Percentiles rank a stretch among this genome's conserved stretches.
Conservation (phyloP, 2,113 vertebrate genomes). For the Anhinga rufa region DNA sequence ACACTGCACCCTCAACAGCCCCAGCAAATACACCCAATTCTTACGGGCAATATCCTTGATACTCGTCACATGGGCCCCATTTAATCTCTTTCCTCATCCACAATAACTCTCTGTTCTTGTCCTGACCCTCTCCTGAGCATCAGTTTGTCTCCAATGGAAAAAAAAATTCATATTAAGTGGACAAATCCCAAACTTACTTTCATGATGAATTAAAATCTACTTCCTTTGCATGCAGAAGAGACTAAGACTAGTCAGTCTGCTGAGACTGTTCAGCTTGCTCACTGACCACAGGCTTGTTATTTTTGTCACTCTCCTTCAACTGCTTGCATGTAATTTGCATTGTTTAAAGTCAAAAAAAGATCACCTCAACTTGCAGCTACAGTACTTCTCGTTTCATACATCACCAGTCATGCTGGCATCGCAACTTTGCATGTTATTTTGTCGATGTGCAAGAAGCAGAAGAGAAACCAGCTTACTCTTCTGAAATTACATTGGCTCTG, state of each 20-base stretch:
- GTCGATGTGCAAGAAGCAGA: not conserved
- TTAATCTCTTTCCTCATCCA: not conserved
- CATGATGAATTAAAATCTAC: not conserved
- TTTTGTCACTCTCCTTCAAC: not conserved
- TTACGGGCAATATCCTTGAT: not conserved
- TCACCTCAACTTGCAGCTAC: not conserved
- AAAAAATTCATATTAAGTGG: not conserved
- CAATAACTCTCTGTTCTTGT: not conserved
- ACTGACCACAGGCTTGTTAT: not conserved
- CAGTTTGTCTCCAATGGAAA: not conserved
- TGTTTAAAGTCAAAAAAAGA: not conserved
- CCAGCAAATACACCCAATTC: rapidly evolving
- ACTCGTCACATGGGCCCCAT: rapidly evolving
- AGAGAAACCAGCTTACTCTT: not conserved
- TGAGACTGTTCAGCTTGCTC: not conserved
- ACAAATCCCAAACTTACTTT: not conserved
- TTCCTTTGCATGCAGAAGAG: not conserved
- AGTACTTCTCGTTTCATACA: not conserved
- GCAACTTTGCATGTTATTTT: not conserved
- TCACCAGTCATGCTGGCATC: not conserved
- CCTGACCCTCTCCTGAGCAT: not conserved
- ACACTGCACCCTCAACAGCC: not conserved
- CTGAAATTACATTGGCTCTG: not conserved
- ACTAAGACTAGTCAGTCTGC: not conserved
- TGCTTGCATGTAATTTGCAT: not conserved